Evolutionary conservation across 2,888 invertebrate genomes (phyloP).

Genomic region (Yponomeuta sedellus): DNA sequence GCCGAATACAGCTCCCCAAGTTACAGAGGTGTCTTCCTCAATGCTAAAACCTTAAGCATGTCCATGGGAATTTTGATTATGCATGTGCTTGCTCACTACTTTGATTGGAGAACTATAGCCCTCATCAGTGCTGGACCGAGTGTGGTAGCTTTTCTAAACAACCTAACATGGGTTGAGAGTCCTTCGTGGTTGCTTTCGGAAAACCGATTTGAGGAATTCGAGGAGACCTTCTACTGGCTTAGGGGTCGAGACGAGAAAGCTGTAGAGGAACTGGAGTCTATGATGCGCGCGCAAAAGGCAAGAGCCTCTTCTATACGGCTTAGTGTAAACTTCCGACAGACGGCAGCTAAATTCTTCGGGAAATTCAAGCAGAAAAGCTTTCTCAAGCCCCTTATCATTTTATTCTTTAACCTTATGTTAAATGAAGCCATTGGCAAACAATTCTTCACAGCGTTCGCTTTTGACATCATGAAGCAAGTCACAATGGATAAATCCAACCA

Average conservation of each 20-base stretch:
- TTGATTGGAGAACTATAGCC: neutral
- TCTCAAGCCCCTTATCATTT: constrained; percentile 39
- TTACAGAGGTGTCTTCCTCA: neutral
- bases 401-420: constrained; percentile 33
- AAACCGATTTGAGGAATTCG: constrained; percentile 18
- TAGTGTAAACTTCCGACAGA: constrained; percentile 18
- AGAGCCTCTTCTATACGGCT: constrained; percentile 15
- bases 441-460: constrained; percentile 45
- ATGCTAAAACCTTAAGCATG: neutral
- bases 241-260: constrained; percentile 25
- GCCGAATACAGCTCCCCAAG: neutral
- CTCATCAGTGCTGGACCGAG: constrained; percentile 4
- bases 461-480: constrained; percentile 33
- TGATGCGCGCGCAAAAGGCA: constrained; percentile 39
- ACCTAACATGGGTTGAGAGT: constrained; percentile 19
- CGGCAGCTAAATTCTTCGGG: constrained; percentile 27
- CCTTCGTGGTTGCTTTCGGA: constrained; percentile 27
- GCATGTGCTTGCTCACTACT: neutral
- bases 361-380: constrained; percentile 45
- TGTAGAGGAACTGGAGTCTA: constrained; percentile 33
- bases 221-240: constrained; percentile 16
- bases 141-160: constrained; percentile 17
- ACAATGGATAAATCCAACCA: neutral
- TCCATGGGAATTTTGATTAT: neutral
- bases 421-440: constrained; percentile 47